A percentile compares a stretch with the other conserved stretches of the same genome.
Conservation (phyloP, 2,888 invertebrate species). For the Monoplex corrugatus region DNA sequence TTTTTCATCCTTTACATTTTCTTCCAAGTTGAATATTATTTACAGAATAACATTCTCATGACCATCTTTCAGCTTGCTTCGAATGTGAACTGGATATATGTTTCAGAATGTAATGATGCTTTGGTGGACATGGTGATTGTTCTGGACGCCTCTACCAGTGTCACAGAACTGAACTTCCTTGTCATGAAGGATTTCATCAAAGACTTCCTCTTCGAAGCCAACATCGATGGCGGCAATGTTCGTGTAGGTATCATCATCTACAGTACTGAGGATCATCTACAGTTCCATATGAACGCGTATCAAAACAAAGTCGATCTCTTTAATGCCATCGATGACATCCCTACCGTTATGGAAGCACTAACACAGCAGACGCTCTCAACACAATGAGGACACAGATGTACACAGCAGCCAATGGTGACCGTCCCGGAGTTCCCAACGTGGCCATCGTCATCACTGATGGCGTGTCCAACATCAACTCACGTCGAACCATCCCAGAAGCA, state of each 20-base stretch:
- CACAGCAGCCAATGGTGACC: slow-evolving; percentile 67
- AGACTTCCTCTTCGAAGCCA: slow-evolving; percentile 61
- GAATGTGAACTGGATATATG: too few species aligned
- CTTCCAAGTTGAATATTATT: not conserved
- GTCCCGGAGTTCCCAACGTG: slow-evolving; percentile 64
- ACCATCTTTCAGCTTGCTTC: too few species aligned
- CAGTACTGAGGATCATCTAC: slow-evolving; percentile 61
- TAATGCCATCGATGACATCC: slow-evolving; percentile 61
- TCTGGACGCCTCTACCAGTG: slow-evolving; percentile 74
- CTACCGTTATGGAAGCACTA: slow-evolving; percentile 67
- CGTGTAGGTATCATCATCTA: slow-evolving; percentile 60
- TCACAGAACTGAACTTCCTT: slow-evolving; percentile 66
- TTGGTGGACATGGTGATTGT: slow-evolving; percentile 72
- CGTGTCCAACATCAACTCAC: slow-evolving; percentile 71
- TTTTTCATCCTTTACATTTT: not conserved
- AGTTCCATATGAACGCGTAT: slow-evolving; percentile 66
- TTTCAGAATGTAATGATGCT: slow-evolving; percentile 37
- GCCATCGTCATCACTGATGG: slow-evolving; percentile 72
- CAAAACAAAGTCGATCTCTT: slow-evolving; percentile 55
- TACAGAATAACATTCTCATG: too few species aligned
- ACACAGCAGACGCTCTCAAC: slow-evolving; percentile 69
- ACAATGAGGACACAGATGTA: slow-evolving; percentile 66
- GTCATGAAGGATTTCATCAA: slow-evolving; percentile 66
- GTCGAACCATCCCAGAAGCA: slow-evolving; percentile 70
- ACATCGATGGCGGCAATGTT: slow-evolving; percentile 69